Base-by-base conservation (phyloP, 1,140 invertebrate genomes). In the Triops cancriformis region DNA sequence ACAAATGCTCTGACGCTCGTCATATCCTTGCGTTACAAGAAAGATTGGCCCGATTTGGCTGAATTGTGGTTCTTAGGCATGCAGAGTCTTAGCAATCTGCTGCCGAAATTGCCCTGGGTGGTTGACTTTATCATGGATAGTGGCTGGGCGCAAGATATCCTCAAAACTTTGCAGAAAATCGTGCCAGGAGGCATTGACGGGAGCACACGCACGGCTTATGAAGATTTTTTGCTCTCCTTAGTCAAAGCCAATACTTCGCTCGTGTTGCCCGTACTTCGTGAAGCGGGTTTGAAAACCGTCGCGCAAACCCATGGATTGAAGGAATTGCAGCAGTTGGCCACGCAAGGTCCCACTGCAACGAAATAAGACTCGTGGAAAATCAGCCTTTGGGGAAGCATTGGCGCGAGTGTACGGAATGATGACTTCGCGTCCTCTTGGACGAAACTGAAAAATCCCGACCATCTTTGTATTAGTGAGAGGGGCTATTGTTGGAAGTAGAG, bases 31-130 rank as follows among this genome's bases (percentile, higher is more conserved):
- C 87, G 89, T 14, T 97, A 96, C 83, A 94, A 94, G 82, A 91
- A 92, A 82, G 86, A 90, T 79, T 97, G 94, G 95, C 89, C 91
- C 83, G 93, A 96, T 81, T 87, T 96, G 23, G 93, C 91, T 84
- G 95, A 96, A 84, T 85, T 96, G 1, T 97, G 95, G 95, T 96
- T 95, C 85, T 85, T 97, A 26, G 94, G 94, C 14, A 95, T 96
- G 93, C 94, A 96, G 85, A 95, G 94, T 14, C 90, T 96, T 85
- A 91, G 92, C 80, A 89, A 90, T 6, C 90, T 96, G 0, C 84
- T 96, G 10, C 87, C 91, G 4, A 87, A 90, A 73, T 89, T 95
- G 73, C 93, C 94, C 1, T 96, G 94, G 94, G 89, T 96, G 26
- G 93, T 93, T 0, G 92, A 95, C 81, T 97, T 96, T 85, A 90